Evolutionary conservation across 2,888 invertebrate species (phyloP), one percentile per base, ranked within the genome.

Genomic region (Dicyrtomina minuta): DNA sequence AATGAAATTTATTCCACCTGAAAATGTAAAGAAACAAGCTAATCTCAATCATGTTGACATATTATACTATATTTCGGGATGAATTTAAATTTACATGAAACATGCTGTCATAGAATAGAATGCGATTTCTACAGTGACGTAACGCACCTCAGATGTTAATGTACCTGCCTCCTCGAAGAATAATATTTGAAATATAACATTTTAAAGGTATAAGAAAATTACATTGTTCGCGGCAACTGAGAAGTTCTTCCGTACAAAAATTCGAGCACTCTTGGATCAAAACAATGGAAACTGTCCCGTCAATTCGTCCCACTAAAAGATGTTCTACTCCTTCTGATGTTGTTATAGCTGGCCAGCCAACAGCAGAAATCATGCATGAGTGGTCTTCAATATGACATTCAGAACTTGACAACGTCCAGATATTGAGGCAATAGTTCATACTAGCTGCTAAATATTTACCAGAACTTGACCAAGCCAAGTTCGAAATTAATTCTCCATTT

Each of bases 381-480:
- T 85, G 83, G 55, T 82, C 81, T 64, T 83, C 83, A 24, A 84
- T 81, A 68, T 83, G 82, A 80, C 83, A 83, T 69, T 82, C 80
- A 49, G 73, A 58, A 15, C 66, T 70, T 0, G 69, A 56, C 12
- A 75, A 26, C 22, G 70, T 70, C 86, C 87, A 87, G 67, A 88
- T 84, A 78, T 88, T 87, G 60, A 87, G 78, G 49, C 85, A 82
- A 74, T 84, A 84, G 61, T 85, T 86, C 81, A 86, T 83, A n/a
- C 85, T 82, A 0, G 85, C 87, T 17, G 86, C 86, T 13, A 88
- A 78, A 74, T 84, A 84, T 70, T 83, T 82, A 0, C 87, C 87
- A 33, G 81, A 82, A 3, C 84, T 80, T 59, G 85, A 86, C 86
- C 86, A 87, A 70, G 82, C 81, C 20, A 87, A 79, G 72, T 84